Evolutionary conservation across 1,140 invertebrate species (phyloP), one percentile per base, ranked within the genome.

Genomic region (Brachionus sp.): DNA sequence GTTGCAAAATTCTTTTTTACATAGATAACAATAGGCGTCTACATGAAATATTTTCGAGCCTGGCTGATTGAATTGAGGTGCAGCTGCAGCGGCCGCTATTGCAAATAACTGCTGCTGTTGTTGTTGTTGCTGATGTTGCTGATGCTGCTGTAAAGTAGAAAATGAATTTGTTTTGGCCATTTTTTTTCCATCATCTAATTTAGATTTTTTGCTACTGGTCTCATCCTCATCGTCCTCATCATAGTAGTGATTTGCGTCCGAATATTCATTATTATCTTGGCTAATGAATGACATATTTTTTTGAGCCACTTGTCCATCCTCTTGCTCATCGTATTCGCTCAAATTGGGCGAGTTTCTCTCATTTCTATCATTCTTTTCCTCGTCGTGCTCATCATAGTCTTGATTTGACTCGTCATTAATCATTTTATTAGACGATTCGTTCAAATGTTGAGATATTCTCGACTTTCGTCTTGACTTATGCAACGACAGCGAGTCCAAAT

Each of bases 11-110:
- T 91, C 90, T 84, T 90, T 88, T 80, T 90, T 88, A 87, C 91
- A 92, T 37, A 92, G 85, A 82, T 90, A 90, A 88, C 96, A 97
- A 87, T 96, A 98, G 4, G 95, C 95, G 89, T 97, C 96, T 9
- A 80, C 77, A 25, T 80, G 77, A 66, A 80, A 80, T 80, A 80
- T 80, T 62, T 80, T 80, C 12, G 75, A 77, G 25, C 50, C 50
- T 6, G 75, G 16, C 12, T 50, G 77, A 33, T 7, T 35, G 9
- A 35, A 37, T 19, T 35, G 42, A 13, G 44, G 13, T 2, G 23
- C 44, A 46, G 13, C n/a, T 10, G 25, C 33, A 23, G 73, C 73
- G 35, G 70, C 70, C 19, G 77, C 46, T 3, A 16, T 53, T n/a
- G 77, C 77, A 42, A 80, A 66, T 19, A 80, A 33, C 3, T 42